Conservation (phyloP, 2,113 vertebrate genomes). For the Zingel zingel region DNA sequence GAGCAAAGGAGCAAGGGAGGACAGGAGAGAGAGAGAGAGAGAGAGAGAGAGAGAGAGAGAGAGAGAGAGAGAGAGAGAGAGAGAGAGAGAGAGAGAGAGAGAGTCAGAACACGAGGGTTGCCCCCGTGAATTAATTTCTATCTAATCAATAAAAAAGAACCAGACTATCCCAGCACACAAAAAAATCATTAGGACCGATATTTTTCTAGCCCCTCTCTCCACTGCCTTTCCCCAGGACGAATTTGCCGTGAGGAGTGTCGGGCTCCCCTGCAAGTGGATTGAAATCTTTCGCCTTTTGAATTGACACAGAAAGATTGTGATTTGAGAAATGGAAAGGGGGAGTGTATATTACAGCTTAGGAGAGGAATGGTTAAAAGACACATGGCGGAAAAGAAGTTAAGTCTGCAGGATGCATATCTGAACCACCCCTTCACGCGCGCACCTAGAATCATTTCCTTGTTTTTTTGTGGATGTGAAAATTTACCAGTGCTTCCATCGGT, state of each 20-base stretch:
- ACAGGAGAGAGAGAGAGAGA: slow-evolving; percentile 38
- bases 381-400: slow-evolving; percentile 80
- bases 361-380: slow-evolving; percentile 62
- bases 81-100: slow-evolving; percentile 40
- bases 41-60: slow-evolving; percentile 30
- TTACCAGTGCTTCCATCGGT: slow-evolving; percentile 93
- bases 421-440: slow-evolving; percentile 59
- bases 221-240: slow-evolving; percentile 62
- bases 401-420: slow-evolving; percentile 81
- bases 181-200: slow-evolving; percentile 75
- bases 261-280: slow-evolving; percentile 50
- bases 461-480: slow-evolving; percentile 75
- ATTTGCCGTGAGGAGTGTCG: slow-evolving; percentile 57
- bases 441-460: slow-evolving; percentile 27
- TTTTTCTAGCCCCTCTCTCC: slow-evolving; percentile 68
- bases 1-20: slow-evolving; percentile 68
- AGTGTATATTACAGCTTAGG: slow-evolving; percentile 49
- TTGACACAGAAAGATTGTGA: slow-evolving; percentile 53
- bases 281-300: slow-evolving; percentile 59
- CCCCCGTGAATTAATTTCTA: slow-evolving; percentile 80
- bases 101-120: slow-evolving; percentile 75
- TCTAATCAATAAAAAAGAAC: slow-evolving; percentile 85
- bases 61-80: slow-evolving; percentile 18
- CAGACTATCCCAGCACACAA: slow-evolving; percentile 68
- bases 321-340: slow-evolving; percentile 46